Base-by-base conservation (phyloP, 2,888 invertebrate species). In the Nomada fabriciana region DNA sequence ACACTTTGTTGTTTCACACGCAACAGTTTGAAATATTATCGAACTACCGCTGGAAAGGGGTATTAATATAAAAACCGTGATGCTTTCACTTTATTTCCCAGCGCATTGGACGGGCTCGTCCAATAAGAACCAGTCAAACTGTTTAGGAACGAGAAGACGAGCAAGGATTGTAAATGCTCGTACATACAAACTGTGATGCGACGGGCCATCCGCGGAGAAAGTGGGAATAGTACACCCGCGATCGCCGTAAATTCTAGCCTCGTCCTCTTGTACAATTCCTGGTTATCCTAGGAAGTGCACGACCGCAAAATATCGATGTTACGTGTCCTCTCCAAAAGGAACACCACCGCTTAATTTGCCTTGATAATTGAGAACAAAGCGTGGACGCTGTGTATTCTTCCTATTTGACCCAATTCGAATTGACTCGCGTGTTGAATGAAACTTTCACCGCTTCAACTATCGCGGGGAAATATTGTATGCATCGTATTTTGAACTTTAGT, bases 181-280 rank as follows among this genome's bases (percentile, higher is more conserved):
- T 61, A 64, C 71, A 59, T 61, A 64, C 71, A 59, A 75, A 65
- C 65, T 74, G 60, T 47, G 47, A 47, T 15, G 0, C 50, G 55
- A 76, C 69, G 68, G 67, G 57, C 77, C 53, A 57, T 79, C 79
- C 72, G 64, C 60, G 86, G 89, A 89, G 89, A 90, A 90, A 89
- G 90, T 89, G 89, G 89, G 88, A 89, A 90, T 89, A 83, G 82
- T 80, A 79, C 80, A 82, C 82, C 76, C 63, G 80, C 80, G 59
- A 63, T 20, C 43, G 52, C 70, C 65, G 69, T 74, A 76, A 74
- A 70, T 76, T 43, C 64, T 78, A 29, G 36, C 20, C n/a, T 20
- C 25, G 57, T 57, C 60, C 43, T 76, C 23, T 57, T 57, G 11
- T 64, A 68, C 42, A 55, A 64, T 68, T 72, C 23, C 52, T 55